Percentiles rank a stretch among this genome's conserved stretches.
These are phyloP conservation scores for Chloroclysta siterata DNA, from an alignment of 2,888 invertebrate species.

Conservation along the genomic window DNA sequence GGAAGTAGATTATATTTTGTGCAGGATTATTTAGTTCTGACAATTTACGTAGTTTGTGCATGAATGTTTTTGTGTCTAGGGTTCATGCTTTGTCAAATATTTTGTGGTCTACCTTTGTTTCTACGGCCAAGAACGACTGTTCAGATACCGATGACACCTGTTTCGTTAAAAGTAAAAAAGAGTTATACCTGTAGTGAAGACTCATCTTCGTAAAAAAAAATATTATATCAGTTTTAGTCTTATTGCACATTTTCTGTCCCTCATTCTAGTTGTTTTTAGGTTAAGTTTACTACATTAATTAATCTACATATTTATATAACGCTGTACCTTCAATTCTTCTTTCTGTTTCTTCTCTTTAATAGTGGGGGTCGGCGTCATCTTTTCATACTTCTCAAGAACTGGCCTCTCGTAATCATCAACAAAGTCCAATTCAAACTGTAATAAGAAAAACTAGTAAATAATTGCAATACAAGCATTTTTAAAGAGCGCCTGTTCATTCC, in stretches of 20 bases:
- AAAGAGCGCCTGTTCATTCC: slow-evolving; percentile 27
- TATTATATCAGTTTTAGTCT: too few relatives aligned
- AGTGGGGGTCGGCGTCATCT: slow-evolving; percentile 79
- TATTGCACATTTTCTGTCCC: too few relatives aligned
- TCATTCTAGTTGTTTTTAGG: background rate
- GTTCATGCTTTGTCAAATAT: slow-evolving; percentile 36
- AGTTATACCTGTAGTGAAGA: background rate
- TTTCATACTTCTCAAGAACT: slow-evolving; percentile 89
- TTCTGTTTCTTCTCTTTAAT: slow-evolving; percentile 77
- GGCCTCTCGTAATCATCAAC: slow-evolving; percentile 91
- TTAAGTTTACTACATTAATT: background rate
- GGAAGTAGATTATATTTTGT: background rate
- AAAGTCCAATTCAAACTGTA: slow-evolving; percentile 78
- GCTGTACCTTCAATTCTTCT: slow-evolving; percentile 66
- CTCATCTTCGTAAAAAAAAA: too few relatives aligned
- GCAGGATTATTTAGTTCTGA: background rate
- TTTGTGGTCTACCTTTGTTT: slow-evolving; percentile 69
- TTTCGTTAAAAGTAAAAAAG: slow-evolving; percentile 48
- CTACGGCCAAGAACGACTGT: slow-evolving; percentile 53
- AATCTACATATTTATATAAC: slow-evolving; percentile 3
- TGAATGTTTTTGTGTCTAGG: slow-evolving; percentile 21
- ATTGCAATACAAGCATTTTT: background rate
- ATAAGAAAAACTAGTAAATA: slow-evolving; percentile 31
- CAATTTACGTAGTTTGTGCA: slow-evolving; percentile 4
- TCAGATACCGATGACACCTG: slow-evolving; percentile 71